Evolutionary conservation across 2,888 invertebrate genomes (phyloP).

Genomic region (Scelioninae gen. 1): DNA sequence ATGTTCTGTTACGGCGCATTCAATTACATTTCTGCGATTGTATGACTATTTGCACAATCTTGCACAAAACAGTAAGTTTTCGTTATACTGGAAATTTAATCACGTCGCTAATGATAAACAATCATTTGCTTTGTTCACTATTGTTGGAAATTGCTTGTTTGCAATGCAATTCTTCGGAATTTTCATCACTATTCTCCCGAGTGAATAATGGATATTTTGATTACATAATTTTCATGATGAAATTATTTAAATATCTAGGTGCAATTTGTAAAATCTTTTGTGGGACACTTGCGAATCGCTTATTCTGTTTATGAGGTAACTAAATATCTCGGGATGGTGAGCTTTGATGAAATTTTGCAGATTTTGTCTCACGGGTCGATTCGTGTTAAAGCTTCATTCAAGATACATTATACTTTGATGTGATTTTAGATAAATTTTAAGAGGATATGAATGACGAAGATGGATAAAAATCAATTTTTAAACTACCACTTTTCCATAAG

Average conservation of each 20-base stretch:
- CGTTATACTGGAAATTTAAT: slow-evolving; percentile 2
- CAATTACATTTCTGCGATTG: too few relatives aligned
- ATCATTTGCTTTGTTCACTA: neutral
- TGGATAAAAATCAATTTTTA: slow-evolving; percentile 22
- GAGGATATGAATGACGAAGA: slow-evolving; percentile 13
- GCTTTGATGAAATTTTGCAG: slow-evolving; percentile 17
- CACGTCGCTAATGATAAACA: slow-evolving; percentile 5
- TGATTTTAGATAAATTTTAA: slow-evolving; percentile 33
- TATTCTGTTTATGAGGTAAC: slow-evolving; percentile 10
- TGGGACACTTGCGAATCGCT: slow-evolving; percentile 2
- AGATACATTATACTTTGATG: slow-evolving; percentile 44
- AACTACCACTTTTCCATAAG: slow-evolving; percentile 5
- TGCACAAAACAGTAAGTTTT: neutral
- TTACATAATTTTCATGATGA: neutral
- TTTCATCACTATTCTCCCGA: too few relatives aligned
- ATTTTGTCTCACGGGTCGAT: slow-evolving; percentile 40
- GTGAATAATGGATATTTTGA: too few relatives aligned
- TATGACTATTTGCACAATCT: neutral
- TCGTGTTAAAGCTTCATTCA: slow-evolving; percentile 37
- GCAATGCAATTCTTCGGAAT: too few relatives aligned
- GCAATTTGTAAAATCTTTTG: neutral
- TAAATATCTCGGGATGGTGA: neutral
- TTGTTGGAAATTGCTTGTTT: neutral
- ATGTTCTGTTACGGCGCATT: neutral
- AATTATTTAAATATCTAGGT: neutral